These are phyloP conservation scores for Alcedo quadribrachys DNA, from an alignment of 2,797 vertebrate species.

Conservation along the genomic window DNA sequence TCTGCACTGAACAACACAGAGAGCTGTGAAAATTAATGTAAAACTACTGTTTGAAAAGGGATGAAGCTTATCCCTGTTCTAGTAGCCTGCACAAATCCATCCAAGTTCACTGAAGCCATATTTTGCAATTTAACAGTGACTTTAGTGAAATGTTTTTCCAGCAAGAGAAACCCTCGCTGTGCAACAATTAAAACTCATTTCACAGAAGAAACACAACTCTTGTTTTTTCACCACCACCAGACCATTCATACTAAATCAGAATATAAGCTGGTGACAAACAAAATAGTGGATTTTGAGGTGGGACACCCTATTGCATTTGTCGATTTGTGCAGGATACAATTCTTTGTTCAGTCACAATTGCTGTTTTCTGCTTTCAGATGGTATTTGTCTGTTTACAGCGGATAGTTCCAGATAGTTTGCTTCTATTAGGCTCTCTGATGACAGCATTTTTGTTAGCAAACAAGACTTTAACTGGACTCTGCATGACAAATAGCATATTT, in stretches of 20 bases:
- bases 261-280: background rate
- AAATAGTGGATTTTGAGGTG: background rate
- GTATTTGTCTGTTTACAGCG: constrained; percentile 39
- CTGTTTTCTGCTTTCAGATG: constrained; percentile 58
- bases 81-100: constrained; percentile 24
- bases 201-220: background rate
- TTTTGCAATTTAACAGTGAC: constrained; percentile 9
- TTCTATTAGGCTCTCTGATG: constrained; percentile 52
- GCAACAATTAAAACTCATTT: background rate
- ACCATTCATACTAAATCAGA: background rate
- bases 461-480: constrained; percentile 64
- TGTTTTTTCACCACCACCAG: background rate
- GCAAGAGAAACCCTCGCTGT: background rate
- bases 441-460: constrained; percentile 66
- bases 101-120: background rate
- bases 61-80: background rate
- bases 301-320: background rate
- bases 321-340: background rate
- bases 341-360: background rate
- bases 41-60: background rate
- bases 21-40: constrained; percentile 23
- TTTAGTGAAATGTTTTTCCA: background rate
- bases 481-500: constrained; percentile 70
- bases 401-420: constrained; percentile 53
- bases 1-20: background rate